phyloP scores from a whole-genome alignment of 2,113 vertebrate species.

The Xyliphius kryptos region DNA sequence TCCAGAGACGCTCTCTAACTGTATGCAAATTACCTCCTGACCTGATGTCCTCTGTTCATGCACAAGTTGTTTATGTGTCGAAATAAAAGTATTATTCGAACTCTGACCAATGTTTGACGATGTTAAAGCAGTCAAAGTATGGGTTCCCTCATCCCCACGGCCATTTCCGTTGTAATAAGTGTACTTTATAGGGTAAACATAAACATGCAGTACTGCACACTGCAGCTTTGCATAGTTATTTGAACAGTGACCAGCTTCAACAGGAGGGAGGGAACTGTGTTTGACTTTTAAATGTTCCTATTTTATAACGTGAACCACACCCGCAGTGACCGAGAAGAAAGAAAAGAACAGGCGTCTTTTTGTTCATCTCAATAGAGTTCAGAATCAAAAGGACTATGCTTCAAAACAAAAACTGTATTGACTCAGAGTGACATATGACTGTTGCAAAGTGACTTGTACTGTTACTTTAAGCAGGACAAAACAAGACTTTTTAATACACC shows the following conservation, averaged over 20 bases:
- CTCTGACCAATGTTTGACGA: not conserved
- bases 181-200: constrained; percentile 18
- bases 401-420: constrained; percentile 6
- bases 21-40: constrained; percentile 58
- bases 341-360: constrained; percentile 6
- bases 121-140: not conserved
- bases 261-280: constrained; percentile 34
- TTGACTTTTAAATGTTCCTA: constrained; percentile 51
- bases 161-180: not conserved
- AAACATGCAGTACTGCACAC: constrained; percentile 29
- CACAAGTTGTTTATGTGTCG: not conserved
- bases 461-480: constrained; percentile 14
- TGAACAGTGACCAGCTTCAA: constrained; percentile 41
- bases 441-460: constrained; percentile 18
- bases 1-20: constrained; percentile 59
- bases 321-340: constrained; percentile 25
- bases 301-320: constrained; percentile 44
- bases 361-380: constrained; percentile 1
- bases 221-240: constrained; percentile 43
- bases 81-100: not conserved
- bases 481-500: too few species aligned
- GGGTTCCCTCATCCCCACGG: not conserved
- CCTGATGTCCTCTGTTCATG: constrained; percentile 32
- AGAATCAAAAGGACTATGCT: constrained; percentile 13
- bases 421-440: constrained; percentile 12